Evolutionary conservation across 2,113 vertebrate genomes (phyloP), one percentile per base, ranked within the genome.

Genomic region (Poicephalus gulielmi): DNA sequence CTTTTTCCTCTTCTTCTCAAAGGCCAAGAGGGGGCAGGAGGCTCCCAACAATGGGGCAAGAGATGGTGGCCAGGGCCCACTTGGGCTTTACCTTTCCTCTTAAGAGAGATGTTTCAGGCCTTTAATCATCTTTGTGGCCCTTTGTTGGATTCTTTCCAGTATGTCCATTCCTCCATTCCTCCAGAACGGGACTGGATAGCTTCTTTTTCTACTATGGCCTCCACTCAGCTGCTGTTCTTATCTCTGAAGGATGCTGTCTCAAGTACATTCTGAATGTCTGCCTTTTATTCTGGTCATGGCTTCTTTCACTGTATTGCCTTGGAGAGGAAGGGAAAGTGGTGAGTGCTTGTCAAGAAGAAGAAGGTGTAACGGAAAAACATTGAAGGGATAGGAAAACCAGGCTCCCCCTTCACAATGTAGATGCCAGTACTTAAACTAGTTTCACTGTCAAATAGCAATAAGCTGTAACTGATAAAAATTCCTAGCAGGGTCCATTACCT

Each of bases 21-120:
- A 46, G n/a, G 6, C 8, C 18, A 52, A 33, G 17, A 64, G 12
- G 2, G 2, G 4, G 5, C 0, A 2, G 33, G 16, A 39, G 4
- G 17, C 17, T 62, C 31, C 60, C 0, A 2, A 19, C 27, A 23
- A 20, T 23, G 19, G 16, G 31, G 6, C 44, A 43, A 27, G n/a
- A 77, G 28, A 6, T 13, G 9, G 8, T 0, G 4, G 19, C 22
- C 11, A 44, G 14, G 19, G 24, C 30, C 49, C 22, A 52, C 19
- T 6, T 64, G 17, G 37, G 8, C 17, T 75, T 57, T 90, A 4
- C 10, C 43, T 83, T 83, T 84, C 31, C 33, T 35, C 18, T 13
- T 2, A 22, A 7, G 6, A 73, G 19, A 78, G 31, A 28, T 24
- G 27, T 11, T 64, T 6, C 17, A 74, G 17, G 18, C 19, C 11